Percentiles rank a stretch among this genome's conserved stretches.
These are phyloP conservation scores for Silurus glanis DNA, from an alignment of 2,113 vertebrate genomes.

Conservation along the genomic window DNA sequence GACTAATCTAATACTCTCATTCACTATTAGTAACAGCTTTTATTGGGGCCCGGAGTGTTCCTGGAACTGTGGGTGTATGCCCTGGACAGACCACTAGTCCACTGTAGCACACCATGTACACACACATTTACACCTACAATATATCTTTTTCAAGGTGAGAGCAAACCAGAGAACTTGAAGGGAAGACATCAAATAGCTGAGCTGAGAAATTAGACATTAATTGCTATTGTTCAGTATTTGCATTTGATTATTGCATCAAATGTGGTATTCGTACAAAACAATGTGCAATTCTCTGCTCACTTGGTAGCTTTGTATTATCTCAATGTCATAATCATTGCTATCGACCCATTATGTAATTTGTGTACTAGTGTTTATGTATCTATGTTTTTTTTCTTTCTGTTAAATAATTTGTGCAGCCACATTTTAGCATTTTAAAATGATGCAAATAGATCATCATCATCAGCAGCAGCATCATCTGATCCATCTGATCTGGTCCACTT, in stretches of 20 bases:
- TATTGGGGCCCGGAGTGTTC: background rate
- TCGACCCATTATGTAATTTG: slow-evolving; percentile 3
- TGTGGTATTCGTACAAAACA: background rate
- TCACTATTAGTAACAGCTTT: background rate
- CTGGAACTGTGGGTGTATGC: background rate
- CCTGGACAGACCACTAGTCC: background rate
- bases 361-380: background rate
- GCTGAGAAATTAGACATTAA: background rate
- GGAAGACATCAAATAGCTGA: background rate
- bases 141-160: background rate
- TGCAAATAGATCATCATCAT: slow-evolving; percentile 21
- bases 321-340: background rate
- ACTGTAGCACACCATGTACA: background rate
- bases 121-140: background rate
- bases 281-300: background rate
- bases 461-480: slow-evolving; percentile 42
- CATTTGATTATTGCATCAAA: background rate
- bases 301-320: background rate
- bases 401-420: background rate
- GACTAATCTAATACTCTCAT: background rate
- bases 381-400: no score
- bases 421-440: slow-evolving; percentile 10
- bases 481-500: slow-evolving; percentile 35
- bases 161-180: background rate
- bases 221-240: slow-evolving; percentile 5